Evolutionary conservation across 2,113 vertebrate genomes (phyloP).

Genomic region (Sinocyclocheilus anophthalmus): DNA sequence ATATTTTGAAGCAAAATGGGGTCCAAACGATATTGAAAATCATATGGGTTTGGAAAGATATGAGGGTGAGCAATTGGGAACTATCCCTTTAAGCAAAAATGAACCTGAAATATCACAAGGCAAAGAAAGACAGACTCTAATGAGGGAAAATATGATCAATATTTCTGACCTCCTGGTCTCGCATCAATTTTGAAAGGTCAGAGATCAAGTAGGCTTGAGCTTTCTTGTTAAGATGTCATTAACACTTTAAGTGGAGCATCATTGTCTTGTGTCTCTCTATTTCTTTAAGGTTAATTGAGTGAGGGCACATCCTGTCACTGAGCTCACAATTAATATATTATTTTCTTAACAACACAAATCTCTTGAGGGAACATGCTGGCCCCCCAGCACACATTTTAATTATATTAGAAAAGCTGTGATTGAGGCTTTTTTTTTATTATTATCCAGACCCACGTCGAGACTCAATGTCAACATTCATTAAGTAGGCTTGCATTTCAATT

Average conservation of each 20-base stretch:
- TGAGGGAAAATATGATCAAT: slow-evolving; percentile 45
- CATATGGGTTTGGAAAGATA: too few species aligned
- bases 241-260: slow-evolving; percentile 50
- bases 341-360: slow-evolving; percentile 48
- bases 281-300: slow-evolving; percentile 55
- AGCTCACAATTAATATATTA: slow-evolving; percentile 46
- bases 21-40: background rate
- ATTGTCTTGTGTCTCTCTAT: slow-evolving; percentile 36
- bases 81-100: background rate
- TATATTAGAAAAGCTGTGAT: slow-evolving; percentile 48
- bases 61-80: background rate
- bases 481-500: background rate
- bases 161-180: slow-evolving; percentile 35
- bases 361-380: slow-evolving; percentile 18
- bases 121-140: slow-evolving; percentile 25
- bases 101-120: background rate
- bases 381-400: slow-evolving; percentile 39
- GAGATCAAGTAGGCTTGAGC: slow-evolving; percentile 47
- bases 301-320: slow-evolving; percentile 40
- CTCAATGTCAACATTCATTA: slow-evolving; percentile 8
- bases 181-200: slow-evolving; percentile 40
- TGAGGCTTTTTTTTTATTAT: slow-evolving; percentile 20
- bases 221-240: slow-evolving; percentile 54
- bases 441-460: background rate
- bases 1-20: background rate